Base-by-base conservation (phyloP, 2,888 invertebrate species). In the Barypeithes pellucidus region DNA sequence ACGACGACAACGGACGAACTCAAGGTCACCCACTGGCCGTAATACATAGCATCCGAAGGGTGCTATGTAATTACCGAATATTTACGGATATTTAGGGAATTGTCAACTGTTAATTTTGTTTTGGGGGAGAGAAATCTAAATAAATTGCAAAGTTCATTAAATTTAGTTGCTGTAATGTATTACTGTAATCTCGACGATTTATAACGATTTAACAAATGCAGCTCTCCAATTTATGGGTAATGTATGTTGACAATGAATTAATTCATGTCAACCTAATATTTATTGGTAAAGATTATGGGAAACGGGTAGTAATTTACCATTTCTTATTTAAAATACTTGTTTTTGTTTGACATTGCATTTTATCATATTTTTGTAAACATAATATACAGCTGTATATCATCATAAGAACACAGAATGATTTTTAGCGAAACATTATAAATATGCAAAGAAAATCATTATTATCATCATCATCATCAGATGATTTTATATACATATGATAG, bases 141-240 rank as follows among this genome's bases (percentile, higher is more conserved):
- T 72, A 67, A 66, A 72, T 72, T 72, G 61, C 67, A 47, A 52
- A 68, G 68, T 73, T 73, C 67, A 73, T 73, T 73, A 73, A 73
- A 73, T 73, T 65, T 68, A 59, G 63, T 65, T 68, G 62, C 52
- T 39, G 12, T 68, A 67, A 73, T 73, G 59, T 60, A 73, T 73
- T 63, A 73, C 57, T 63, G 62, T 73, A 73, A 73, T 68, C 73
- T 68, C 12, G 8, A 24, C 68, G 60, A 67, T 73, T 73, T 68
- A 68, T 71, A 63, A 71, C 60, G 65, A 65, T 65, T 71, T 71
- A 59, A 63, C 39, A 24, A 62, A 65, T 71, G 65, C 57, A 71
- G 45, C 20, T 29, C 29, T 54, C 43, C 16, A 59, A 57, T 47
- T 62, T 47, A 47, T 47, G 33, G 33, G 11, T 47, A 50, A 63